Base-by-base conservation (phyloP, 2,797 vertebrate species). In the Coregonus ussuriensis region DNA sequence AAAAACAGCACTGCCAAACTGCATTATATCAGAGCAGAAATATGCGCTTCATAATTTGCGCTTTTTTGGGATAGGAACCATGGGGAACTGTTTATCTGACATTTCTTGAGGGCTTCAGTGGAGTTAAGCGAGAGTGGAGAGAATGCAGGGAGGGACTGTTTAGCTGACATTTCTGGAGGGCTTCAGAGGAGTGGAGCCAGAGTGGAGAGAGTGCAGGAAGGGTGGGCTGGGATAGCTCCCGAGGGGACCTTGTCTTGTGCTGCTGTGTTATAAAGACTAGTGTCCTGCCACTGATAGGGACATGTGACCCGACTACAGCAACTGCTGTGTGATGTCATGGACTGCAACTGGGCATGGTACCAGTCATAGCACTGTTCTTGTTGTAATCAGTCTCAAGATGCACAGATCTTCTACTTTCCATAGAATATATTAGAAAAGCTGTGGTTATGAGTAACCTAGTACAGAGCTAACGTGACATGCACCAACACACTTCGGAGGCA, bases 321-420 rank as follows among this genome's bases (percentile, higher is more conserved):
- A 14, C 18, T 16, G 53, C 16, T 16, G 53, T 18, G 77, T 79
- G 78, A 81, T 84, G 82, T 81, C 62, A 85, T 83, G 77, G 59
- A 67, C 80, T 84, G 74, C 73, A 65, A 76, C 83, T 91, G 91
- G 89, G 89, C 88, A 78, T 16, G 72, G 66, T 79, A 83, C 78
- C 74, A n/a, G 83, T 81, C 72, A 84, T 84, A 83, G 84, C 18
- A 54, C 81, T 72, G 84, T 79, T 88, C 79, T 80, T 82, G 85
- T 78, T 82, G 84, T 88, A 89, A 87, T 82, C 87, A 81, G 83
- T 51, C 66, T 59, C 41, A 11, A 47, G 41, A 47, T 13, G 41
- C 41, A 47, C 41, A 47, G 53, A 25, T 25, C 25, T 18, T n/a
- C 16, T 56, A 56, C 53, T 16, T 56, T 56, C 53, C 53, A 16